These are phyloP conservation scores for Unio pictorum DNA, from an alignment of 2,888 invertebrate genomes.

Conservation along the genomic window DNA sequence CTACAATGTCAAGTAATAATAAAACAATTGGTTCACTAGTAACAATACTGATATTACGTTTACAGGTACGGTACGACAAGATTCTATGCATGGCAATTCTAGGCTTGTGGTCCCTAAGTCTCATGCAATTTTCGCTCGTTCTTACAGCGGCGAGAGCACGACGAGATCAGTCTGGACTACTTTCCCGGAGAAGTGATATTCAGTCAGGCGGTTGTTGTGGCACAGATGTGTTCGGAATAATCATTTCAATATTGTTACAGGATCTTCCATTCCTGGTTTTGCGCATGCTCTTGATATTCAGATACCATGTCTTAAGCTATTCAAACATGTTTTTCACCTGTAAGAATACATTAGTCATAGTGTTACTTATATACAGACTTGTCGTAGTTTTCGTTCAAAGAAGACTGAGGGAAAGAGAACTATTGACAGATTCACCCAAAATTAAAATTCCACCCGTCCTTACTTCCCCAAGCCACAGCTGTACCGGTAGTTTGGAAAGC, in stretches of 20 bases:
- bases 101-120: constrained; percentile 92
- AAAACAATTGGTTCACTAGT: not conserved
- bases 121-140: constrained; percentile 94
- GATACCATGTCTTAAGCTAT: constrained; percentile 91
- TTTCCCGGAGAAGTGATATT: no score
- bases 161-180: constrained; percentile 48
- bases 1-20: not conserved
- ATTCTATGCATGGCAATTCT: constrained; percentile 87
- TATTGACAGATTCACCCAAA: not conserved
- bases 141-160: constrained; percentile 83
- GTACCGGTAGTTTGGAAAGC: not conserved
- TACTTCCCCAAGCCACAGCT: not conserved
- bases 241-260: constrained; percentile 86
- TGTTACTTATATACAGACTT: constrained; percentile 87
- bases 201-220: constrained; percentile 78
- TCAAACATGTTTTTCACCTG: constrained; percentile 98
- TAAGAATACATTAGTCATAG: constrained; percentile 89
- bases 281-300: constrained; percentile 85
- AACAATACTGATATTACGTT: constrained; percentile 7
- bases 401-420: constrained; percentile 5
- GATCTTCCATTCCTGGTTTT: constrained; percentile 92
- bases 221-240: constrained; percentile 88
- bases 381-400: constrained; percentile 69
- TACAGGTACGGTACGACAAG: constrained; percentile 76
- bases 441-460: constrained; percentile 1